Conservation (phyloP, 2,888 invertebrate genomes). For the Agrotis exclamationis region DNA sequence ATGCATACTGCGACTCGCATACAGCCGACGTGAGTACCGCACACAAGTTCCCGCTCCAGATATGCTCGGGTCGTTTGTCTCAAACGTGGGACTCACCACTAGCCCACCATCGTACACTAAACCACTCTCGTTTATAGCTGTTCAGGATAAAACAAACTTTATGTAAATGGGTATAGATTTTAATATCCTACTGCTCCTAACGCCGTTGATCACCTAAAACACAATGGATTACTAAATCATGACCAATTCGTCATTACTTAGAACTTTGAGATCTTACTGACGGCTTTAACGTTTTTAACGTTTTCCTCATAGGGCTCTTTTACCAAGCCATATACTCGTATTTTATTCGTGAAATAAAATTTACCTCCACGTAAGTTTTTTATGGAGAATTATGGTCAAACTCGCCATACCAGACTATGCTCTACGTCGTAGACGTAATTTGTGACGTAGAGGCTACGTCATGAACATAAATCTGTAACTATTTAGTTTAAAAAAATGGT, state of each 20-base stretch:
- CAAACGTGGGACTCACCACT: constrained; percentile 91
- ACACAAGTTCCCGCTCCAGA: constrained; percentile 93
- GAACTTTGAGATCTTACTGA: not conserved
- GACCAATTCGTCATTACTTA: not conserved
- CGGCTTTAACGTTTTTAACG: not conserved
- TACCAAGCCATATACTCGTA: not conserved
- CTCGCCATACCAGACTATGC: not conserved
- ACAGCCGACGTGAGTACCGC: constrained; percentile 92
- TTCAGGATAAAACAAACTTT: not conserved
- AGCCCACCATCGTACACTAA: constrained; percentile 92
- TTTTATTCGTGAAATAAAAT: not conserved
- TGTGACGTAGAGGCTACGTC: no score
- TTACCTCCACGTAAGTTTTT: not conserved
- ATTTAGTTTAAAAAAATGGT: no score
- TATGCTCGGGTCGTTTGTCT: constrained; percentile 92
- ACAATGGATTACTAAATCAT: not conserved
- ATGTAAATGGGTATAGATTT: not conserved
- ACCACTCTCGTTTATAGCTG: constrained; percentile 91
- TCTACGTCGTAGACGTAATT: no score
- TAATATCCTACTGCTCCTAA: not conserved
- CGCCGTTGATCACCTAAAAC: no score
- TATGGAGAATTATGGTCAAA: not conserved
- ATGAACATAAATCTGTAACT: no score
- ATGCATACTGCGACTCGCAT: constrained; percentile 89
- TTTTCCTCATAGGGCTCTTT: not conserved